Percentiles rank a stretch among this genome's conserved stretches.
phyloP scores from a whole-genome alignment of 2,888 invertebrate genomes.

The Megamerina dolium region DNA sequence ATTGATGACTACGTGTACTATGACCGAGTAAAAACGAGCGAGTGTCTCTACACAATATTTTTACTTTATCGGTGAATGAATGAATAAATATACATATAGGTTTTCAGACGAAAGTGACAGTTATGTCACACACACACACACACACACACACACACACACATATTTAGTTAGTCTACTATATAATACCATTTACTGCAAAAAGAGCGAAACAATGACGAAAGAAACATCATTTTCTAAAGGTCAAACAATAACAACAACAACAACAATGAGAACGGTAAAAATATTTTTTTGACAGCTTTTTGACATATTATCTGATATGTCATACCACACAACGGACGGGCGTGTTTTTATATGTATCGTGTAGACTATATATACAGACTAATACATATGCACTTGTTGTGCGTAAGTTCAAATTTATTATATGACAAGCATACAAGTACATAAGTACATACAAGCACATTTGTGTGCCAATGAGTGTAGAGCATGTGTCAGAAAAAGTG shows the following conservation, averaged over 20 bases:
- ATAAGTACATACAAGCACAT: no score
- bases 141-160: conserved; percentile 2
- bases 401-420: no score
- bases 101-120: conserved; percentile 28
- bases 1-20: no score
- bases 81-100: no score
- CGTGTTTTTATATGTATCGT: conserved; percentile 10
- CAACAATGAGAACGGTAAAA: conserved; percentile 11
- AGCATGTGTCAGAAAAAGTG: conserved; percentile 1
- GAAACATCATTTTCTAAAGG: no score
- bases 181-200: conserved; percentile 9
- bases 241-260: background rate
- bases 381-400: no score
- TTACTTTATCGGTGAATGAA: no score
- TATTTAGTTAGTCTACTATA: background rate
- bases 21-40: no score
- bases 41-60: no score
- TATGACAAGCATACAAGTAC: no score
- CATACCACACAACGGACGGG: no score
- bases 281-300: conserved; percentile 31
- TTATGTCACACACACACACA: conserved; percentile 22
- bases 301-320: conserved; percentile 36
- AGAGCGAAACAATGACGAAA: background rate
- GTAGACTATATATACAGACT: conserved; percentile 3
- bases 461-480: background rate